These are phyloP conservation scores for Holcopasites calliopsidis DNA, from an alignment of 1,140 invertebrate genomes.

Conservation along the genomic window DNA sequence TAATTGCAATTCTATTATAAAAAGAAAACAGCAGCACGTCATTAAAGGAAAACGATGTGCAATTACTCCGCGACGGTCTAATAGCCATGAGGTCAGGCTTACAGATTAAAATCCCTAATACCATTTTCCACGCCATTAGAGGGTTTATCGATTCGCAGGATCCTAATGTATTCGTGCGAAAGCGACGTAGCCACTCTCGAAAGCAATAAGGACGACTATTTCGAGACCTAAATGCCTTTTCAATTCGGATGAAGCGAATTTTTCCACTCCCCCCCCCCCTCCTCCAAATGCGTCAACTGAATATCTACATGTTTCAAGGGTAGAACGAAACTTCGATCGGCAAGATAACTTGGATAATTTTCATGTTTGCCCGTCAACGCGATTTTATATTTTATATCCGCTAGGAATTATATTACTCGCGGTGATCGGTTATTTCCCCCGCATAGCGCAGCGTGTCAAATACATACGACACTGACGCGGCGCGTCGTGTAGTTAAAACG, in stretches of 20 bases:
- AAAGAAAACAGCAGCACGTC: background rate
- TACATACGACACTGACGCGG: too few species aligned
- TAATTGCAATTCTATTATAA: background rate
- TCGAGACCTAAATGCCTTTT: background rate
- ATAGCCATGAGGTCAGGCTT: background rate
- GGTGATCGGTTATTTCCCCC: too few species aligned
- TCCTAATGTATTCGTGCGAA: constrained; percentile 20
- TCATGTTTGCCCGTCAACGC: too few species aligned
- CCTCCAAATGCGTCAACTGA: background rate
- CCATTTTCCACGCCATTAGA: constrained; percentile 39
- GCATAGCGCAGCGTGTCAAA: too few species aligned
- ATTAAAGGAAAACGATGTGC: background rate
- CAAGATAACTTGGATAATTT: too few species aligned
- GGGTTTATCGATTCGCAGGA: constrained; percentile 22
- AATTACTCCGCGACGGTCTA: background rate
- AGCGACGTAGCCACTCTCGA: constrained; percentile 5
- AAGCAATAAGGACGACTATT: background rate
- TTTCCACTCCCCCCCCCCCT: background rate
- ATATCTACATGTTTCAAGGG: too few species aligned
- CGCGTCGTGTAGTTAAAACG: too few species aligned
- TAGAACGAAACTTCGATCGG: too few species aligned
- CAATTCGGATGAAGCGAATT: constrained; percentile 13
- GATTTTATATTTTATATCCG: too few species aligned
- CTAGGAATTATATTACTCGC: too few species aligned
- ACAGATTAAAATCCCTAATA: constrained; percentile 42